Percentiles rank a stretch among this genome's conserved stretches.
Conservation (phyloP, 2,888 invertebrate species). For the Eristalinus aeneus region DNA sequence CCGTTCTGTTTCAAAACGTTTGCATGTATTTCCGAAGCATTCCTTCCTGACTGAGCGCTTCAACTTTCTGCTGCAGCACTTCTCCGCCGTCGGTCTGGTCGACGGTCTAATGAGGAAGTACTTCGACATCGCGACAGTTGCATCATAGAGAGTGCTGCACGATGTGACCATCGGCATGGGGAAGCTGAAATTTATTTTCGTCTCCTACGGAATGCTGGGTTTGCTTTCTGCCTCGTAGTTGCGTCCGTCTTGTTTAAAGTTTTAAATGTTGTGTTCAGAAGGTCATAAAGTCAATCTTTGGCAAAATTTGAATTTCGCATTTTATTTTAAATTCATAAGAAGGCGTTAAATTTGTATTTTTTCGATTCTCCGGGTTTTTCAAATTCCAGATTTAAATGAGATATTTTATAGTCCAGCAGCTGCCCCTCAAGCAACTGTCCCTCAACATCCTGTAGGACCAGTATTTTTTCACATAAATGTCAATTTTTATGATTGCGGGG, state of each 20-base stretch:
- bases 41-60: slow-evolving; percentile 74
- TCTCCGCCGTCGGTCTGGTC: slow-evolving; percentile 73
- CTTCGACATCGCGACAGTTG: slow-evolving; percentile 7
- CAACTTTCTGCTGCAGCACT: slow-evolving; percentile 72
- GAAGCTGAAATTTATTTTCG: slow-evolving; percentile 31
- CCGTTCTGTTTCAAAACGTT: not conserved
- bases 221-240: not conserved
- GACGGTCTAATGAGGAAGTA: slow-evolving; percentile 65
- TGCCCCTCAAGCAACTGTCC: no score
- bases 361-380: no score
- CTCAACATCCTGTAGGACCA: no score
- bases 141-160: not conserved
- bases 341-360: no score
- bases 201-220: not conserved
- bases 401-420: no score
- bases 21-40: slow-evolving; percentile 74
- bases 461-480: no score
- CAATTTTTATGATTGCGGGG: no score
- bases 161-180: not conserved
- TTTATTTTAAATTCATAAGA: no score
- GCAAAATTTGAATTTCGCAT: not conserved
- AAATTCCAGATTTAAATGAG: no score
- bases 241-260: not conserved
- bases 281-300: not conserved
- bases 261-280: not conserved